Conservation (phyloP, 2,797 vertebrate species). For the Limosa lapponica region DNA sequence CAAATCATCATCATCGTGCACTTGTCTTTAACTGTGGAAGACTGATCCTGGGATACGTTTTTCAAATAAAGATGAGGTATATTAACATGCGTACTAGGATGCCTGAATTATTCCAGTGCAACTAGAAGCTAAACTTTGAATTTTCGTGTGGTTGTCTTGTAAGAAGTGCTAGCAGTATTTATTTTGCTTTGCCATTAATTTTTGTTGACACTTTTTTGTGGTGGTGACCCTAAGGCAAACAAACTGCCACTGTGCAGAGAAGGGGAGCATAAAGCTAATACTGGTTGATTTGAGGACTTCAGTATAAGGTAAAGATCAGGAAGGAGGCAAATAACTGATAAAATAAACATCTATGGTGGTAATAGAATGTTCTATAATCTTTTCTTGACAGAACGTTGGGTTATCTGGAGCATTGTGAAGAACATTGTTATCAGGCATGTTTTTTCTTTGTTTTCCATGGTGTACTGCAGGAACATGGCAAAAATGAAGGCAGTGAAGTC, state of each 20-base stretch:
- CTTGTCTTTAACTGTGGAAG: not conserved
- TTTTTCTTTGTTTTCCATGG: not conserved
- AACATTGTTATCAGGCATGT: rapidly evolving
- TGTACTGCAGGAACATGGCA: not conserved
- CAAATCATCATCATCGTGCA: not conserved
- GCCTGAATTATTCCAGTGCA: not conserved
- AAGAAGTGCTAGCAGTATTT: not conserved
- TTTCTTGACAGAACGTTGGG: not conserved
- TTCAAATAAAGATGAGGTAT: not conserved
- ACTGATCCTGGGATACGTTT: not conserved
- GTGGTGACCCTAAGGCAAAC: not conserved
- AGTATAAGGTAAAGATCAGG: not conserved
- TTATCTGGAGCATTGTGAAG: not conserved
- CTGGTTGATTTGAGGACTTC: not conserved
- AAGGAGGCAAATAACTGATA: not conserved
- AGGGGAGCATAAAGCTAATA: not conserved
- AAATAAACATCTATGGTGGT: not conserved
- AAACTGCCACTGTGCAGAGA: not conserved
- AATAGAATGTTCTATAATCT: not conserved
- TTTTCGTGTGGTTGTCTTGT: not conserved
- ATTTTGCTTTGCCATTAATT: not conserved
- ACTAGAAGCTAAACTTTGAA: not conserved
- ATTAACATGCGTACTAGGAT: not conserved
- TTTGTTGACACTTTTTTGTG: not conserved
- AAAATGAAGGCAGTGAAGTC: not conserved